Evolutionary conservation across 1,140 invertebrate species (phyloP), one percentile per base, ranked within the genome.

Genomic region (Drosophila ananassae): DNA sequence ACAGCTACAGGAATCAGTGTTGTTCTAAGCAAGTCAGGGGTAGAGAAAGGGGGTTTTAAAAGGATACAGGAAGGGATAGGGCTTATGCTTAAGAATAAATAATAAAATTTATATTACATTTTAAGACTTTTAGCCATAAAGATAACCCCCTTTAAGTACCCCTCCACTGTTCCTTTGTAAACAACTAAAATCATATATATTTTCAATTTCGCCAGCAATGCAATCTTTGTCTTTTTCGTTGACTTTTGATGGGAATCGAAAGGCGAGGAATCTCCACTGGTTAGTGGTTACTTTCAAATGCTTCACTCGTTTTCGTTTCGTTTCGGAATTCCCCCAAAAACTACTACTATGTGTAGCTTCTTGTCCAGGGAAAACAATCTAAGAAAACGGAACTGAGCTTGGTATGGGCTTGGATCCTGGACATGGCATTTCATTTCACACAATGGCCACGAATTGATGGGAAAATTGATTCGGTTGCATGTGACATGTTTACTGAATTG

Each of bases 391-490:
- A 10, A 44, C 22, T 67, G 28, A 53, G 50, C 53, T 55, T 28
- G 37, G 37, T 46, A 51, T 39, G 51, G 48, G 34, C 34, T 12
- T 12, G 34, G 10, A 3, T 37, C 24, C 50, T 74, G 48, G 58
- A 58, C 60, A 73, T 78, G 83, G 71, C 79, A 76, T 83, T 79
- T 72, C 61, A 72, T 72, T 78, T 79, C 64, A 60, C 66, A 84
- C 79, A 89, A 83, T 87, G 73, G 52, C 57, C 67, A 74, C 78
- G 72, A 87, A 89, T 85, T 89, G 78, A 89, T 85, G 69, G 62
- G 82, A 84, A 84, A 89, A 89, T 89, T 89, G 83, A 89, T 89
- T 89, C 79, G 55, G 77, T 84, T 89, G 83, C 79, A 89, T 89
- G 83, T 80, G 83, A 89, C 83, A 84, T 89, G 84, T 89, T 83